Evolutionary conservation across 2,797 vertebrate genomes (phyloP), one percentile per base, ranked within the genome.

Genomic region (Cossypha caffra): DNA sequence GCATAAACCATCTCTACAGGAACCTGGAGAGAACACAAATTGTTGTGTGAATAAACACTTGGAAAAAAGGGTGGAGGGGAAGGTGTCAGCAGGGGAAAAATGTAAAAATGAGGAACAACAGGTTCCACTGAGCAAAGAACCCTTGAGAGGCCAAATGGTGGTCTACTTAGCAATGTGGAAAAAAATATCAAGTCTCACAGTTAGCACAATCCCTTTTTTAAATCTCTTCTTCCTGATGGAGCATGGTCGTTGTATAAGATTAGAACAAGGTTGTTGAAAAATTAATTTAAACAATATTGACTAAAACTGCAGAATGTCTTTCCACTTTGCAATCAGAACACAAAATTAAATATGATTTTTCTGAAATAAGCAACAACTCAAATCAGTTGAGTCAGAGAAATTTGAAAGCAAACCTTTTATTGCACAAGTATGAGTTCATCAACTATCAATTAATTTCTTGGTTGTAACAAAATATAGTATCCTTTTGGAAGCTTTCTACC

Each of bases 61-160:
- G 5, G 2, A 25, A 43, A 16, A 76, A 63, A 66, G 19, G 0
- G 4, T 13, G 13, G 8, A 37, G 5, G 5, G 7, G 5, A 55
- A 14, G 4, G 5, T 80, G 2, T 38, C 51, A 55, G 21, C 16
- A 6, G 11, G 14, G 26, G 16, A 83, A 45, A 51, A 76, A 68
- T 7, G 4, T 17, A n/a, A 55, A 95, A 86, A 33, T 19, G 3
- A n/a, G 10, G 35, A 29, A 8, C 7, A 40, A 54, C 9, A 58
- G 14, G 5, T 47, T 10, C 7, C 5, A 20, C 5, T 40, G 42
- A 81, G 26, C 3, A 57, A 25, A 63, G 8, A 35, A 40, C 2
- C 2, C 5, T 62, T 37, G 5, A 45, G 1, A 1, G 10, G 3
- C 16, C 16, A 78, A n/a, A 72, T n/a, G 3, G 3, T 75, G 3